Percentiles rank a stretch among this genome's conserved stretches.
Conservation (phyloP, 2,888 invertebrate species). For the Cinara cedri region DNA sequence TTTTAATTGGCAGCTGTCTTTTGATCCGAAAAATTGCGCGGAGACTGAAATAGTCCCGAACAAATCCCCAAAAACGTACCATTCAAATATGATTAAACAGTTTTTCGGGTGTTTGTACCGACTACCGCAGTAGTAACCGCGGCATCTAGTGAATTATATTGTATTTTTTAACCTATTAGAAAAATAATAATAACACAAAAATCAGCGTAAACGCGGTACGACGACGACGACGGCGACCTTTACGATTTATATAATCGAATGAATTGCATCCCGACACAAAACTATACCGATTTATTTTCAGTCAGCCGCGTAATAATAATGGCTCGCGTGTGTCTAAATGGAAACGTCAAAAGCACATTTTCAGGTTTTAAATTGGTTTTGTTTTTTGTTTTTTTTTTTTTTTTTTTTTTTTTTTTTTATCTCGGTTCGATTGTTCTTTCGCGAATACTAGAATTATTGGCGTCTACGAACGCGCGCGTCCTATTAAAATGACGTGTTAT, state of each 20-base stretch:
- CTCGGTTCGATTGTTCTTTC: neutral
- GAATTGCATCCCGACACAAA: conserved; percentile 1
- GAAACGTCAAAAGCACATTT: neutral
- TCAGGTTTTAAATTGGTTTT: conserved; percentile 1
- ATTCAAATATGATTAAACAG: too few species aligned
- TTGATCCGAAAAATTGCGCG: too few species aligned
- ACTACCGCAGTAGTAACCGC: too few species aligned
- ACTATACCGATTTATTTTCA: neutral
- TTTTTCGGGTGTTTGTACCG: too few species aligned
- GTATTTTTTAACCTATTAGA: too few species aligned
- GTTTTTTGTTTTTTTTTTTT: neutral
- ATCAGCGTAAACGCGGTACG: too few species aligned
- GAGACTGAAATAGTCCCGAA: too few species aligned
- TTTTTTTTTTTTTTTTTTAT: conserved; percentile 11
- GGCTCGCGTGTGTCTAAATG: neutral
- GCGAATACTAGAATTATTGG: neutral
- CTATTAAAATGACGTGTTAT: too few species aligned
- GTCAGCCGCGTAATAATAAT: neutral
- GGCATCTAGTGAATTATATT: too few species aligned
- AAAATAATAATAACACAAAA: too few species aligned
- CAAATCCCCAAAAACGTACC: too few species aligned
- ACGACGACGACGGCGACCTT: neutral
- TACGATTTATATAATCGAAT: neutral
- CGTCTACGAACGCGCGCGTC: neutral
- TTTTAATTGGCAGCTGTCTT: too few species aligned